Evolutionary conservation across 2,797 vertebrate genomes (phyloP).

Genomic region (Lemur catta): DNA sequence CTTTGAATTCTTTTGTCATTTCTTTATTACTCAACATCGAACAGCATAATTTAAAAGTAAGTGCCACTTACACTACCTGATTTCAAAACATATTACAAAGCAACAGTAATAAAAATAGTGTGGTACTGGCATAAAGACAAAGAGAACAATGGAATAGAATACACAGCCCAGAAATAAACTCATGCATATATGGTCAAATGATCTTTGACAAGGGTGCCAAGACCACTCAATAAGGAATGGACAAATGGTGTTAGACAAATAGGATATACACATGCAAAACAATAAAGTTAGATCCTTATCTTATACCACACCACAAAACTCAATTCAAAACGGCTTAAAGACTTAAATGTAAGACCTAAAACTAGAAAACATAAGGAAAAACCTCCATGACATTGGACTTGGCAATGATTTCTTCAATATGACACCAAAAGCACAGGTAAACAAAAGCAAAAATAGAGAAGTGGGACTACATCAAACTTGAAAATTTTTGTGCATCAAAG

Average conservation of each 20-base stretch:
- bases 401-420: background rate
- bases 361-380: background rate
- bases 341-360: background rate
- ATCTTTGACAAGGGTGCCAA: background rate
- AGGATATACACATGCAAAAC: background rate
- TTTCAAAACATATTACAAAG: constrained; percentile 22
- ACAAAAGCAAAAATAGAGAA: background rate
- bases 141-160: background rate
- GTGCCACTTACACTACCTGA: background rate
- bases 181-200: background rate
- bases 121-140: background rate
- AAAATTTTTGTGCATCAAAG: background rate
- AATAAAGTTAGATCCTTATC: background rate
- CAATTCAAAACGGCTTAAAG: constrained; percentile 12
- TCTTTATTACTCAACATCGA: background rate
- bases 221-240: background rate
- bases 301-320: background rate
- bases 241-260: background rate
- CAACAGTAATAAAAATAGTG: background rate
- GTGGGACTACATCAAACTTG: background rate
- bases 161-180: background rate
- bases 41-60: background rate
- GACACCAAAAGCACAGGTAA: background rate
- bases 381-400: background rate
- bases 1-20: background rate